Evolutionary conservation across 2,888 invertebrate genomes (phyloP).

Genomic region (Epicampocera succincta): DNA sequence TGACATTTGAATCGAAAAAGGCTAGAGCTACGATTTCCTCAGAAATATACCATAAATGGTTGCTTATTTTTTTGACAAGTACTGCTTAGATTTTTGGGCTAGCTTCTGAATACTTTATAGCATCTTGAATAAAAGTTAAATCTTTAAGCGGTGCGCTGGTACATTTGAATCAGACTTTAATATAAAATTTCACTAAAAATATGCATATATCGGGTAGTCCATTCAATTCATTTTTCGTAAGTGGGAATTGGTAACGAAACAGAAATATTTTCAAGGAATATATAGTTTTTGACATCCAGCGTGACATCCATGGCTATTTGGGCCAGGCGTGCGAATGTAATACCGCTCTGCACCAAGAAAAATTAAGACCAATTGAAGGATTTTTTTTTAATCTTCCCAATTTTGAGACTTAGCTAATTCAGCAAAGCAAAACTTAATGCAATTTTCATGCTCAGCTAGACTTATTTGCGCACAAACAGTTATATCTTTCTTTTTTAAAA

Average conservation of each 20-base stretch:
- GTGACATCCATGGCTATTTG: conserved; percentile 35
- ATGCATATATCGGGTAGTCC: conserved; percentile 19
- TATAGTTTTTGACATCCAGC: too few species aligned
- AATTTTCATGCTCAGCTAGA: conserved; percentile 32
- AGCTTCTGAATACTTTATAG: too few species aligned
- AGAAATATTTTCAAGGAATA: too few species aligned
- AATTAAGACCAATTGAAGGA: conserved; percentile 33
- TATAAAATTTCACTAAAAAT: conserved; percentile 32
- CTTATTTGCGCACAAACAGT: too few species aligned
- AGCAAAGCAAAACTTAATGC: conserved; percentile 5
- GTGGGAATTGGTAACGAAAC: conserved; percentile 3
- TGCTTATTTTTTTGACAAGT: conserved; percentile 16
- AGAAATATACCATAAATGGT: conserved; percentile 18
- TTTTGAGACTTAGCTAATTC: conserved; percentile 19
- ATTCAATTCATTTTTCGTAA: conserved; percentile 18
- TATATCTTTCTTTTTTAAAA: too few species aligned
- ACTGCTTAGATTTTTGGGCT: conserved; percentile 17
- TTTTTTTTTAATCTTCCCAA: conserved; percentile 38
- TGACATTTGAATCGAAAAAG: too few species aligned
- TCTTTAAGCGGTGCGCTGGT: not conserved
- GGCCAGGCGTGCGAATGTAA: conserved; percentile 31
- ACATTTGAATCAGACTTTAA: conserved; percentile 23
- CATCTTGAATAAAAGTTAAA: too few species aligned
- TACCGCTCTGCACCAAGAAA: conserved; percentile 31
- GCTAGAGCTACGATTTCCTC: too few species aligned